Base-by-base conservation (phyloP, 2,888 invertebrate species). In the Aspidapion aeneum region DNA sequence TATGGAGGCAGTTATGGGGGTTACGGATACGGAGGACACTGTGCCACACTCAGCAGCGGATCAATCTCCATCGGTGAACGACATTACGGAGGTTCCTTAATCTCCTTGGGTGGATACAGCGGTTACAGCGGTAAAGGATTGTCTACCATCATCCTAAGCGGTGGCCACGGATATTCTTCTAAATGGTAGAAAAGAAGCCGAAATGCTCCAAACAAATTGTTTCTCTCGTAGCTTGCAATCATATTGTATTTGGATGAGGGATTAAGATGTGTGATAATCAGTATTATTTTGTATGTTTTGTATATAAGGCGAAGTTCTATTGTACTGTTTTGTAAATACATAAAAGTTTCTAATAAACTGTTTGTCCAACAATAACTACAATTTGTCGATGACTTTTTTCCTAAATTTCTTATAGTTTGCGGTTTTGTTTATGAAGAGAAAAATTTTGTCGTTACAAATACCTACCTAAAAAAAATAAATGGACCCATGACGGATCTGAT, bases 61-160 rank as follows among this genome's bases (percentile, higher is more conserved):
- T 61, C 59, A 16, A 58, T 61, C 17, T 63, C 63, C 2, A 63
- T 60, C 18, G 69, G 69, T 51, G 63, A 64, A 18, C 63, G 68
- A 18, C 52, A 52, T n/a, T 67, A 71, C 58, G 52, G 63, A 35
- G 51, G 68, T 18, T 58, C 55, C 3, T 19, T 17, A 5, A 19
- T 16, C 21, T 58, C 63, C 5, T 21, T 60, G 35, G 60, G 60
- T n/a, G 61, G 59, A 21, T 17, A 57, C 20, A 51, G 60, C 20
- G 55, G 63, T 22, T 49, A 60, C 18, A 12, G 35, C 12, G 35
- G 35, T 12, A 35, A 35, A 35, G 35, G 35, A 35, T 12, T 7
- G 5, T 35, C 35, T 12, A 35, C 5, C 35, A 35, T 49, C 21
- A 57, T 17, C 1, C 48, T 58, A 1, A 49, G 64, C n/a, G 59